Base-by-base conservation (phyloP, 2,113 vertebrate genomes). In the Syrrhaptes paradoxus region DNA sequence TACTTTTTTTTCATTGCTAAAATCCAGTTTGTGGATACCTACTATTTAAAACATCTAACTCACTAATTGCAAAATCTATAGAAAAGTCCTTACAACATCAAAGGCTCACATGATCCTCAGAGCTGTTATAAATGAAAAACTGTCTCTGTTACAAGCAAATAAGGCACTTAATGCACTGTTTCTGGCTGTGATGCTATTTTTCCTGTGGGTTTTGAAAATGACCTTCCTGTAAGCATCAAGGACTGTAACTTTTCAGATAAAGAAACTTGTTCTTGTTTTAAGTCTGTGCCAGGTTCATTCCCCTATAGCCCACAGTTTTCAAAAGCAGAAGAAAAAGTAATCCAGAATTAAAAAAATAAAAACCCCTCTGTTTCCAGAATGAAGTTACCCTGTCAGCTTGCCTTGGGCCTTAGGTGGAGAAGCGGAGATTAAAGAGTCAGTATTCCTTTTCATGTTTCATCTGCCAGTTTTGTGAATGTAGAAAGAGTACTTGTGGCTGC, bases 391-490 rank as follows among this genome's bases (percentile, higher is more conserved):
- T 98, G 98, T 98, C 98, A 99, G 98, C 97, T 98, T 98, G 98
- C 98, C 98, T 97, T 98, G 98, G 98, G 98, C 98, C 97, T 98
- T 98, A 98, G 98, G 98, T 98, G 97, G 97, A 98, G 98, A 98
- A 98, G 97, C 95, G 90, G 98, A 99, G 98, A 99, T 99, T 99
- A 99, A 99, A 99, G 98, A 98, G 98, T 95, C 98, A 98, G 98
- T 98, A 99, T 99, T 99, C 98, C 98, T 99, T 99, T 99, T 99
- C 98, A 99, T 98, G 98, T 98, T 98, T 98, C 97, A 25, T 97
- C 98, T 98, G 98, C 97, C 97, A 98, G 98, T 98, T 98, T 98
- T 97, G 98, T 98, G 98, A 98, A 98, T 98, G 97, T 98, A 97
- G 97, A 97, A 97, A 96, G 96, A 97, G 95, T 97, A 97, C 90